Evolutionary conservation across 2,888 invertebrate species (phyloP).

Genomic region (Exocentrus adspersus): DNA sequence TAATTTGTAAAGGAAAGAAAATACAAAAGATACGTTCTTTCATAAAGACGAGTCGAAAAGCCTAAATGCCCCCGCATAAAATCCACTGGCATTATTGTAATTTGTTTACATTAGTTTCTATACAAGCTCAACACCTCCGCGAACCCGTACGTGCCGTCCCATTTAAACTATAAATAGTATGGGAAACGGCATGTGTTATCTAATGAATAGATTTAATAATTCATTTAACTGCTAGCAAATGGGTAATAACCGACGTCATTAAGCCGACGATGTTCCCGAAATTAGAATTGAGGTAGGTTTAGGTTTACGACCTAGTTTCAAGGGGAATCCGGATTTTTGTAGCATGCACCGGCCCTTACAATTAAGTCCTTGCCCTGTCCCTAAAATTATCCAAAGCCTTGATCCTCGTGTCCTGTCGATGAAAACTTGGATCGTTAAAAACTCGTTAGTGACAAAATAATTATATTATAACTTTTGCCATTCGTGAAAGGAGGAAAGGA

Average conservation of each 20-base stretch:
- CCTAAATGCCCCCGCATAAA: too few species aligned
- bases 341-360: too few species aligned
- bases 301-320: too few species aligned
- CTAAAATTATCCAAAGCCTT: background rate
- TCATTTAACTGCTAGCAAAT: slow-evolving; percentile 2
- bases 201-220: slow-evolving; percentile 1
- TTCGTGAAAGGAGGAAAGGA: background rate
- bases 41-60: background rate
- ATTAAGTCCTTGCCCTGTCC: background rate
- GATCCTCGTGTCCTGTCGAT: background rate
- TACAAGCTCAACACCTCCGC: too few species aligned
- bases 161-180: background rate
- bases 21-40: too few species aligned
- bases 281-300: too few species aligned
- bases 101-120: too few species aligned
- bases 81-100: too few species aligned
- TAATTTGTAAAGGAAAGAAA: background rate
- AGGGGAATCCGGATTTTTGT: too few species aligned
- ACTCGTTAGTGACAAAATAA: background rate
- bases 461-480: background rate
- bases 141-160: background rate
- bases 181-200: background rate
- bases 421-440: background rate
- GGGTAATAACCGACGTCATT: background rate
- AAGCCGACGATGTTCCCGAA: background rate